Evolutionary conservation across 2,113 vertebrate species (phyloP).

Genomic region (Pao palembangensis): DNA sequence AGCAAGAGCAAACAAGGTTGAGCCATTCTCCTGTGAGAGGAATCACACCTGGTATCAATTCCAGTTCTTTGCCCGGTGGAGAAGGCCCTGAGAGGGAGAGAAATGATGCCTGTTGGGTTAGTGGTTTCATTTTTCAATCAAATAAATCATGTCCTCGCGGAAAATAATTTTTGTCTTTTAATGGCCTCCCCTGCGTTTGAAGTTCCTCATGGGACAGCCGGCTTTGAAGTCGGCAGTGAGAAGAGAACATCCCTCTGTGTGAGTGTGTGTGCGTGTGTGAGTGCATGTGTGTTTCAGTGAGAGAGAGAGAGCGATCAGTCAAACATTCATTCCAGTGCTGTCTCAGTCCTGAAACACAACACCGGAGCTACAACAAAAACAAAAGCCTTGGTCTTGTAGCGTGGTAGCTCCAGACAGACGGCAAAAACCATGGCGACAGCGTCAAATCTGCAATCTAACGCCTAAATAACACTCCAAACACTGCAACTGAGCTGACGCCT

Average conservation of each 20-base stretch:
- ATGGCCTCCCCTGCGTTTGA: constrained; percentile 71
- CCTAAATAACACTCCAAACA: not conserved
- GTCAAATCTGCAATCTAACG: not conserved
- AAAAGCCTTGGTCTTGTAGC: not conserved
- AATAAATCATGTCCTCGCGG: constrained; percentile 76
- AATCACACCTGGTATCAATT: constrained; percentile 74
- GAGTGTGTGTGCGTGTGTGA: constrained; percentile 31
- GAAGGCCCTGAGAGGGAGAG: constrained; percentile 52
- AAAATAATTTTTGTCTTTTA: constrained; percentile 76
- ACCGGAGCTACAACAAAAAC: constrained; percentile 33
- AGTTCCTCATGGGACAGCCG: constrained; percentile 59
- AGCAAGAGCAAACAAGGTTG: constrained; percentile 32
- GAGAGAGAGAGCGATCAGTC: constrained; percentile 2
- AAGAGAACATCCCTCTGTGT: constrained; percentile 29
- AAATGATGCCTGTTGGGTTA: constrained; percentile 71
- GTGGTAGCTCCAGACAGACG: not conserved
- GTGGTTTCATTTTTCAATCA: constrained; percentile 78
- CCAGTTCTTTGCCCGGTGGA: constrained; percentile 54
- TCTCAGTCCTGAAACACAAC: constrained; percentile 49
- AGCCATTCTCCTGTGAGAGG: constrained; percentile 43
- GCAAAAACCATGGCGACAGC: not conserved
- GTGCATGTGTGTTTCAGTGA: constrained; percentile 18
- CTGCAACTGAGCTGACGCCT: too few relatives aligned
- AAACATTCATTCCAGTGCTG: constrained; percentile 29
- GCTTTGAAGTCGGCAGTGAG: constrained; percentile 65